Percentiles rank a stretch among this genome's conserved stretches.
phyloP scores from a whole-genome alignment of 2,888 invertebrate genomes.

The Piscicola geometra region DNA sequence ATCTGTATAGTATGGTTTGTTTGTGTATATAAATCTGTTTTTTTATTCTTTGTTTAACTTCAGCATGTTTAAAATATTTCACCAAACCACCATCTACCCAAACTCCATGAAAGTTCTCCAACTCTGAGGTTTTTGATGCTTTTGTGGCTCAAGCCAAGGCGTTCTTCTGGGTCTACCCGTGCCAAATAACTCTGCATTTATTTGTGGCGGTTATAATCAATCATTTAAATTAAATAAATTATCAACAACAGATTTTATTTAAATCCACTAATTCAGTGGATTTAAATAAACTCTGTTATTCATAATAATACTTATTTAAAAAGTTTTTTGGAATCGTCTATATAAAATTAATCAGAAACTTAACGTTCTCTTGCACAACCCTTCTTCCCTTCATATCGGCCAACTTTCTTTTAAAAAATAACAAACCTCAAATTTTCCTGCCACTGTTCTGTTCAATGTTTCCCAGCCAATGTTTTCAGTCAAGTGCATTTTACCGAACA shows the following conservation, averaged over 20 bases:
- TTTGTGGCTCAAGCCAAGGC: slow-evolving; percentile 16
- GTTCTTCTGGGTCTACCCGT: slow-evolving; percentile 18
- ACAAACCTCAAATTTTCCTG: slow-evolving; percentile 27
- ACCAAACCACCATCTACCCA: no score
- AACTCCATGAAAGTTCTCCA: slow-evolving; percentile 21
- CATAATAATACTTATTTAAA: no score
- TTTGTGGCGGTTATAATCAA: no score
- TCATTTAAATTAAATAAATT: no score
- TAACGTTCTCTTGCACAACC: neutral
- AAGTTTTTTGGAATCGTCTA: neutral
- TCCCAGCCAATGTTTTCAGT: slow-evolving; percentile 33
- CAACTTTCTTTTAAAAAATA: no score
- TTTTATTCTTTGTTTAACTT: no score
- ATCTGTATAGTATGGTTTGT: neutral
- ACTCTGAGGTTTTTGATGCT: slow-evolving; percentile 20
- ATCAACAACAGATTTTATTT: no score
- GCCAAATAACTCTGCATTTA: slow-evolving; percentile 24
- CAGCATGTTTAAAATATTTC: no score
- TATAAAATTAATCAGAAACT: neutral
- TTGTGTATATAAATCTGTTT: no score
- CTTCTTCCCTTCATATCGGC: no score
- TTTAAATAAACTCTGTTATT: no score
- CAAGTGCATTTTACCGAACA: slow-evolving; percentile 30
- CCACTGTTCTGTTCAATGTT: slow-evolving; percentile 19
- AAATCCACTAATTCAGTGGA: no score